Percentiles rank a stretch among this genome's conserved stretches.
Evolutionary conservation across 2,797 vertebrate species (phyloP).

Genomic region (Hylomyscus alleni): DNA sequence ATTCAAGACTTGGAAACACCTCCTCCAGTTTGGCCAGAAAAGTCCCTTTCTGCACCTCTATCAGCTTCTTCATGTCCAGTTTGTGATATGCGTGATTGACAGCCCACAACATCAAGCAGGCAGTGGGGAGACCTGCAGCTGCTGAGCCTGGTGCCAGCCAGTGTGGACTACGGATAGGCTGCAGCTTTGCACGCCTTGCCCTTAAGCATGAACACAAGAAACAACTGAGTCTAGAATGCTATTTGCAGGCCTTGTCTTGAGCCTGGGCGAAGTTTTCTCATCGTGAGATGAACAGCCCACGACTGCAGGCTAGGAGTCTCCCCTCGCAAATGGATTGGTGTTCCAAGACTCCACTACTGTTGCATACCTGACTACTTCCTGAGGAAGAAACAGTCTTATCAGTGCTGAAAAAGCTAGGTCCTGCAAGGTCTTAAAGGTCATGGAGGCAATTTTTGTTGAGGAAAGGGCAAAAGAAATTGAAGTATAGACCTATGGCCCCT

Average conservation of each 20-base stretch:
- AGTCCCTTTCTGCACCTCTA: not conserved
- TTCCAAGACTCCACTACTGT: not conserved
- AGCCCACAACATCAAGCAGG: not conserved
- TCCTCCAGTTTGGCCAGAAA: not conserved
- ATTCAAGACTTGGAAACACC: not conserved
- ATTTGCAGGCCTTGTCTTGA: not conserved
- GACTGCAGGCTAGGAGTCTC: not conserved
- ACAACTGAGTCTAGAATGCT: not conserved
- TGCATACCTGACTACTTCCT: not conserved
- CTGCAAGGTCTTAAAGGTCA: not conserved
- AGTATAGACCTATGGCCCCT: not conserved
- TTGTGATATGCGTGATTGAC: not conserved
- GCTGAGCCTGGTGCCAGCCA: not conserved
- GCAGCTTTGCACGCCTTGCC: not conserved
- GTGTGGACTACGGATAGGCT: not conserved
- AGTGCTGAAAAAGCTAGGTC: not conserved
- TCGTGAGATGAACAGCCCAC: not conserved
- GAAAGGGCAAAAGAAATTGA: not conserved
- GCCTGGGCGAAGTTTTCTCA: not conserved
- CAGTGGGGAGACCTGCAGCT: not conserved
- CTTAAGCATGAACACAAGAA: not conserved
- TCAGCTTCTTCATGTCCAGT: not conserved
- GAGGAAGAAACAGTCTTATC: not conserved
- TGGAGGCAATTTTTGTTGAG: constrained; percentile 25
- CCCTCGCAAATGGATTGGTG: not conserved